Evolutionary conservation across 1,140 invertebrate genomes (phyloP), one percentile per base, ranked within the genome.

Genomic region (Oppia nitens): DNA sequence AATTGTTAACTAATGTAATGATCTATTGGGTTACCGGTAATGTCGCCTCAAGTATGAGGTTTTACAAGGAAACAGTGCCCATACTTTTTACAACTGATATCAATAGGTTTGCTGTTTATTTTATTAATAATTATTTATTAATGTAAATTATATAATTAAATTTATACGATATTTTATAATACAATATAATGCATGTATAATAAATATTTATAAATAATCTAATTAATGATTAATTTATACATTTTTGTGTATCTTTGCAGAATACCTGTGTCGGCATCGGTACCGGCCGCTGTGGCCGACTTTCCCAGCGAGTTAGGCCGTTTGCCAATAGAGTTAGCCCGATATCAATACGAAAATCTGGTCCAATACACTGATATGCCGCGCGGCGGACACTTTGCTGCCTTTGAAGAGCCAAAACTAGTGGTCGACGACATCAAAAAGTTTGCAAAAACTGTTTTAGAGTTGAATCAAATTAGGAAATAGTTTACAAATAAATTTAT

Each of bases 1-100:
- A 88, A 63, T 69, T 93, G 2, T 71, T 94, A 2, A 89, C 91
- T 62, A 89, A 90, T 67, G 67, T 93, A 0, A 92, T 90, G 84
- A 70, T 92, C 27, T 94, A 92, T 69, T 94, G 86, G 81, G 66
- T 81, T 0, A 81, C 81, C 0, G 79, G 80, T 59, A 80, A 80
- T 1, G 84, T 89, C 1, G 84, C 83, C 0, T 82, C 83, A 0
- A 84, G 84, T 0, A 73, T 79, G 65, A 74, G 88, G 55, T 70
- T 87, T 4, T 91, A 90, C 64, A 72, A 81, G 1, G 86, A 90
- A 69, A 63, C 61, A 55, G 3, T 66, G 4, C 17, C 48, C 0
- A 48, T 50, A 11, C 88, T 66, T 66, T 91, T 0, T 89, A 87
- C 9, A 14, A 20, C 24, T 1, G n/a, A 21, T 12, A 53, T n/a